phyloP scores from a whole-genome alignment of 2,888 invertebrate species.

The Calliopum simillimum region DNA sequence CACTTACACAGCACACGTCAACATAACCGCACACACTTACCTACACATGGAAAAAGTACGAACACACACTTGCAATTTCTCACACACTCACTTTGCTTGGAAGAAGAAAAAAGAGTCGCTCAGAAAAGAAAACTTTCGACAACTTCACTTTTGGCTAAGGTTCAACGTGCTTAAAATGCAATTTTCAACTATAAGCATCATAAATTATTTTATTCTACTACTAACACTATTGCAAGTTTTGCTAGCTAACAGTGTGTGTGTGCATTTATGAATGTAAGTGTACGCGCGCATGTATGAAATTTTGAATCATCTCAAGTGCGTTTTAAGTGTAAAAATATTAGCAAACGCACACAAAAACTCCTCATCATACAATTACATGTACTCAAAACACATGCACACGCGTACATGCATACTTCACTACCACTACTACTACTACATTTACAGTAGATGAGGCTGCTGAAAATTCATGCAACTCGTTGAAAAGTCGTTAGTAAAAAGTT shows the following conservation, averaged over 20 bases:
- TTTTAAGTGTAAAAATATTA: slow-evolving; percentile 26
- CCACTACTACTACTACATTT: no score
- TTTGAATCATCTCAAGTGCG: slow-evolving; percentile 20
- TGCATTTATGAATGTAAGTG: background rate
- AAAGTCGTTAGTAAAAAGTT: slow-evolving; percentile 40
- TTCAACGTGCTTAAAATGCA: slow-evolving; percentile 37
- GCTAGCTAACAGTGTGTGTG: background rate
- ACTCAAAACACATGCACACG: background rate
- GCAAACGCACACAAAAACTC: no score
- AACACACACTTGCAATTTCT: background rate
- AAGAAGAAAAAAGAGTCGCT: background rate
- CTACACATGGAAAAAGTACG: background rate
- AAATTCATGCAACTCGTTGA: slow-evolving; percentile 31
- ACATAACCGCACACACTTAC: background rate
- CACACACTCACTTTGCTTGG: background rate
- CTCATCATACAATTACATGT: background rate
- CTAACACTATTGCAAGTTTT: background rate
- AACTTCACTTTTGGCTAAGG: background rate
- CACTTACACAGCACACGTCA: background rate
- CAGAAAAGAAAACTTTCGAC: background rate
- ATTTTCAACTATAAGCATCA: slow-evolving; percentile 27
- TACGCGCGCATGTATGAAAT: background rate
- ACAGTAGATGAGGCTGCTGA: background rate
- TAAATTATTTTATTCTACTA: slow-evolving; percentile 32
- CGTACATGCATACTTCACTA: background rate